These are phyloP conservation scores for Pteruthius melanotis DNA, from an alignment of 2,113 vertebrate species.

Conservation along the genomic window DNA sequence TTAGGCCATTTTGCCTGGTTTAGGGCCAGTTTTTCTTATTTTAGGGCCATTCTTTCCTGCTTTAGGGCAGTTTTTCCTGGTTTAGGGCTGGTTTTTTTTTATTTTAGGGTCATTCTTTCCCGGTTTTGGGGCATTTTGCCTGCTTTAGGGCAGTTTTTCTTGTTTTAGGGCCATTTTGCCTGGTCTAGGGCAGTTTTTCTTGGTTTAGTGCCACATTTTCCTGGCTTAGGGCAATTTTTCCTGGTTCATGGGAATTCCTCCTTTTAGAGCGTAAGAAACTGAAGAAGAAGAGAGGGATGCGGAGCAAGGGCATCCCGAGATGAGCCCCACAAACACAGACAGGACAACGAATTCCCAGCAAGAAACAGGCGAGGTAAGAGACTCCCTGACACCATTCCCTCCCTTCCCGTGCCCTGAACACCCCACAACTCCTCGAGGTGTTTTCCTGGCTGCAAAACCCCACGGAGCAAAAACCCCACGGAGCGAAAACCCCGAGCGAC, in stretches of 20 bases:
- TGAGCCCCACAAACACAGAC: not conserved
- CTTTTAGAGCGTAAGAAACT: too few species aligned
- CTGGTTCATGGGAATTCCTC: not conserved
- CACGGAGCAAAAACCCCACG: not conserved
- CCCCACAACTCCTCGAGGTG: too few species aligned
- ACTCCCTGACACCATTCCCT: not conserved
- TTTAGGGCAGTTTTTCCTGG: not conserved
- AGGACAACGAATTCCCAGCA: not conserved
- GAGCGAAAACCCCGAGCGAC: not conserved
- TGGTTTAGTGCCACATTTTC: too few species aligned
- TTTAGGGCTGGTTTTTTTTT: not conserved
- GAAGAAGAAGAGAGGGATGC: not conserved
- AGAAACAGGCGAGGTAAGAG: not conserved
- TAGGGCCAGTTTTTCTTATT: too few species aligned
- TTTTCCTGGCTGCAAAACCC: too few species aligned
- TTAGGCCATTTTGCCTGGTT: not conserved
- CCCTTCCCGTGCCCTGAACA: not conserved
- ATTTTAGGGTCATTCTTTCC: not conserved
- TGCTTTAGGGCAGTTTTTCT: not conserved
- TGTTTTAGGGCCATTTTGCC: not conserved
- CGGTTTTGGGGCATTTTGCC: too few species aligned
- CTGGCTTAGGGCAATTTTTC: too few species aligned
- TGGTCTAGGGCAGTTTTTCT: not conserved
- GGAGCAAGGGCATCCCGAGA: not conserved
- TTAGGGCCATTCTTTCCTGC: too few species aligned